phyloP scores from a whole-genome alignment of 2,113 vertebrate species.

The Barnardius zonarius region DNA sequence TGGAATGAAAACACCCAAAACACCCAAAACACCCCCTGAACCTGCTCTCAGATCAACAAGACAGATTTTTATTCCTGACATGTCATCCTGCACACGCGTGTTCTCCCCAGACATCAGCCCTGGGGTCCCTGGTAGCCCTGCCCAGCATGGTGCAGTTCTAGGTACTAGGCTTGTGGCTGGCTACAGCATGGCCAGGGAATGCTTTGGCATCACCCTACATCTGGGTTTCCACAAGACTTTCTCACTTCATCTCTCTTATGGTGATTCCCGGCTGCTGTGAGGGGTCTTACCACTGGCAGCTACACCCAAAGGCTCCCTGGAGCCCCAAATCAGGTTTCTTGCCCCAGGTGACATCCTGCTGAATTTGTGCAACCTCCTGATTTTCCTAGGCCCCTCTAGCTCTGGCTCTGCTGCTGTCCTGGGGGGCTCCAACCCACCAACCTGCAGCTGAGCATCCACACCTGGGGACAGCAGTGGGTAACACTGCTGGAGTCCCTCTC shows the following conservation, averaged over 20 bases:
- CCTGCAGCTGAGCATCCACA: neutral
- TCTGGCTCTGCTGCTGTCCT: neutral
- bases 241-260: neutral
- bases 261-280: neutral
- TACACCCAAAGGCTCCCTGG: neutral
- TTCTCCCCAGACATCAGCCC: accelerated
- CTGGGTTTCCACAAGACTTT: neutral
- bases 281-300: neutral
- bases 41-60: neutral
- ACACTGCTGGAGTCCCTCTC: neutral
- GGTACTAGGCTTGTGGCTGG: neutral
- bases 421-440: neutral
- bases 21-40: neutral
- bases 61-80: neutral
- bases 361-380: neutral
- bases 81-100: neutral
- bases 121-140: neutral
- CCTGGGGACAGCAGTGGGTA: neutral
- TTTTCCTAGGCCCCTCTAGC: neutral
- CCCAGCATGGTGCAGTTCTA: no score
- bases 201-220: neutral
- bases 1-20: neutral
- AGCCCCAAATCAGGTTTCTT: neutral
- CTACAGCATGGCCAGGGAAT: neutral
- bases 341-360: accelerated